Base-by-base conservation (phyloP, 2,113 vertebrate genomes). In the Rhinichthys klamathensis region DNA sequence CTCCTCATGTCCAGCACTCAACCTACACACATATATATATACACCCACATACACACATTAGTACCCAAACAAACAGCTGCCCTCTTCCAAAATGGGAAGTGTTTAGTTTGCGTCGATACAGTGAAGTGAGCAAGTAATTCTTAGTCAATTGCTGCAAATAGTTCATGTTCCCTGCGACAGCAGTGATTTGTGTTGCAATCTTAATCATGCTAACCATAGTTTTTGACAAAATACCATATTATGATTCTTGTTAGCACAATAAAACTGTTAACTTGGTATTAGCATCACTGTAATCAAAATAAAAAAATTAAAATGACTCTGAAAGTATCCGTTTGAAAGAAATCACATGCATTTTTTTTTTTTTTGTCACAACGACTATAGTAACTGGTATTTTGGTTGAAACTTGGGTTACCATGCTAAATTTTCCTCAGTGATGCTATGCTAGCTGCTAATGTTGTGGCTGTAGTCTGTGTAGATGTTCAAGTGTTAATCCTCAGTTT, bases 401-500 rank as follows among this genome's bases (percentile, higher is more conserved):
- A 72, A 46, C 70, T 25, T 73, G 38, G 23, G 70, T 73, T 58
- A 38, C 49, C 18, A 6, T 38, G 56, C 1, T 25, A 41, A 3
- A 25, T 38, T 80, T 25, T 46, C 73, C 46, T 49, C 25, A 44
- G 32, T n/a, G 27, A 21, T 44, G 2, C 65, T 67, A 21, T 44
- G 2, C 65, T 67, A 23, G 60, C n/a, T 30, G 61, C 61, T 23
- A 23, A 7, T 61, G n/a, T 73, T 72, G 80, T 38, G 10, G 35
- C 23, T 89, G 81, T 83, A 88, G 77, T 85, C 80, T 87, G 49
- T 83, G 46, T 81, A 16, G 35, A 18, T 73, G 23, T 61, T 32
- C 49, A 73, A 18, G n/a, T 56, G 49, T 67, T 18, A 54, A 46
- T 4, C 10, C 56, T 32, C 6, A 92, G 90, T 89, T 91, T 88